Conservation (phyloP, 1,140 invertebrate species). For the Zaprionus tsacasi region DNA sequence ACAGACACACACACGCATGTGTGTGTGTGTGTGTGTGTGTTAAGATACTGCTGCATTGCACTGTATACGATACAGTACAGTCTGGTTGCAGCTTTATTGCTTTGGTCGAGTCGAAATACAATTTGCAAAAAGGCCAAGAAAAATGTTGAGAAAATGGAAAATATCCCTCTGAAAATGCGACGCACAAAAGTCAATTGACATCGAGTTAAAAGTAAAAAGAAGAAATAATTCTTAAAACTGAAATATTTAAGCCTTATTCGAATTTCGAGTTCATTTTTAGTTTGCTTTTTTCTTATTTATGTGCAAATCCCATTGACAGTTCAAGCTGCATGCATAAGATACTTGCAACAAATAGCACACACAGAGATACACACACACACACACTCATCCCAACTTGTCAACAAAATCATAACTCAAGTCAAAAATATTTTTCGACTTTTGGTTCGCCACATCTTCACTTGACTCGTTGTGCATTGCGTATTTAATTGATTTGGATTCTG, state of each 20-base stretch:
- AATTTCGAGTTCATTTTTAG: conserved; percentile 40
- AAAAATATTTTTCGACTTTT: conserved; percentile 34
- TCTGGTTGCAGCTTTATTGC: conserved; percentile 56
- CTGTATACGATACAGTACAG: conserved; percentile 20
- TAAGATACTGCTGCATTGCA: conserved; percentile 6
- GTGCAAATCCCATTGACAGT: conserved; percentile 62
- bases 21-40: background rate
- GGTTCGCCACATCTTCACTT: conserved; percentile 12
- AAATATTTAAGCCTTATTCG: conserved; percentile 30
- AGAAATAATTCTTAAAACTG: background rate
- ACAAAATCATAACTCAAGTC: conserved; percentile 20
- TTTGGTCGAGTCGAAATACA: conserved; percentile 52
- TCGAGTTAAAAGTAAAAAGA: background rate
- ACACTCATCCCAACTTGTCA: background rate
- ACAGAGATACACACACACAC: background rate
- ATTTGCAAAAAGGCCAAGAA: conserved; percentile 33
- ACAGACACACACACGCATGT: conserved; percentile 6
- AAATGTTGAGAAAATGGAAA: conserved; percentile 23
- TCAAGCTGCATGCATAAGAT: conserved; percentile 49
- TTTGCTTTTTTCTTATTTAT: conserved; percentile 46
- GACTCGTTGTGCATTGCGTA: conserved; percentile 15
- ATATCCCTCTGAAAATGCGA: conserved; percentile 13
- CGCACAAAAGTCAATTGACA: conserved; percentile 12
- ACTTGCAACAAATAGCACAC: conserved; percentile 6
- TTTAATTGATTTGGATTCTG: conserved; percentile 37